Evolutionary conservation across 2,113 vertebrate species (phyloP), one percentile per base, ranked within the genome.

Genomic region (Dipodomys ordii): DNA sequence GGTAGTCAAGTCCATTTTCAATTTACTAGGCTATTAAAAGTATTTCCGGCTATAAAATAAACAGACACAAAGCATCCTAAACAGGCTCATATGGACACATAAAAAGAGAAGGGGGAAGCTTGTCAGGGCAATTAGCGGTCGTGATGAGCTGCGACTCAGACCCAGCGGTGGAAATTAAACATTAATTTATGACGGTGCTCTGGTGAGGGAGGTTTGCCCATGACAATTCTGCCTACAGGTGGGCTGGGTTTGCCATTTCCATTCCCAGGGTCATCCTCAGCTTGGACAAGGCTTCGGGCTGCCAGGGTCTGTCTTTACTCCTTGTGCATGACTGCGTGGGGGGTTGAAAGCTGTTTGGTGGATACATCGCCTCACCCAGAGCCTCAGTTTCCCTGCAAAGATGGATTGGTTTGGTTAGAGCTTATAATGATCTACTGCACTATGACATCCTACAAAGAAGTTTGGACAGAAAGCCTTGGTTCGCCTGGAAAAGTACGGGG

Each of bases 1-100:
- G 92, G 81, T 95, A 87, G 94, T 95, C 84, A 96, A 97, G 96
- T 94, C 94, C 88, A 15, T 85, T 82, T 94, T 97, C 96, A 87
- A 78, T 97, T 97, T 97, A 88, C 86, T 95, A 92, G 92, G 95
- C 94, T 95, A 79, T 0, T n/a, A 93, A 94, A 97, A 94, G 89
- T 91, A 91, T 96, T 90, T 93, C 83, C 39, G 84, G 88, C 88
- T 83, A 62, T 93, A 97, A 97, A 97, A 95, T 94, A 97, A 95
- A 80, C 95, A 2, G 82, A 96, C 96, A 93, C 91, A 90, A 91
- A 95, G 87, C 62, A 74, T 79, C 32, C 83, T 88, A 88, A 97
- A 80, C 94, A 96, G 85, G 89, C 94, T 97, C 86, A 96, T 93
- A 91, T 88, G 81, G 96, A 94, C 95, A 86, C 92, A 91, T 94